phyloP scores from a whole-genome alignment of 2,888 invertebrate species.

The Bembecia ichneumoniformis region DNA sequence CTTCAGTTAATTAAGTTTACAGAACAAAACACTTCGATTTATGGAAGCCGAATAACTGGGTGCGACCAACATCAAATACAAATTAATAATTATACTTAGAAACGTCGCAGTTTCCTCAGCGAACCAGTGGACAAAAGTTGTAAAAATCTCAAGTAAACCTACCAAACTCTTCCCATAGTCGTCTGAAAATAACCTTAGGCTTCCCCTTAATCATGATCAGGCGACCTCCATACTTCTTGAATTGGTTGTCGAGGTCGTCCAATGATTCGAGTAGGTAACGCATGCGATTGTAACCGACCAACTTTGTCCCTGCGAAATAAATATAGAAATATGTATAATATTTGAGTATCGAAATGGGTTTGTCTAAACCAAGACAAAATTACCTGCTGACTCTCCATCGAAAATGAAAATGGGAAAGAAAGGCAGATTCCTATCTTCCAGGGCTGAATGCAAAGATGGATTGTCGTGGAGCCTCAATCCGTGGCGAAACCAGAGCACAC shows the following conservation, averaged over 20 bases:
- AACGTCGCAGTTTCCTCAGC: too few species aligned
- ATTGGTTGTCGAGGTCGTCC: slow-evolving; percentile 74
- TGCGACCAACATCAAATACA: too few species aligned
- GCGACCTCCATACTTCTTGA: slow-evolving; percentile 69
- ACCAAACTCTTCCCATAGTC: slow-evolving; percentile 74
- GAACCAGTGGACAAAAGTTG: too few species aligned
- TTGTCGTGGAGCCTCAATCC: slow-evolving; percentile 80
- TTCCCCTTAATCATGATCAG: slow-evolving; percentile 75
- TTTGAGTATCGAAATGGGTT: background rate
- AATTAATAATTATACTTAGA: too few species aligned
- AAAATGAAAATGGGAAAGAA: slow-evolving; percentile 80
- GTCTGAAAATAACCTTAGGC: slow-evolving; percentile 69
- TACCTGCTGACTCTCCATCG: slow-evolving; percentile 82
- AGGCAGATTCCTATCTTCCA: slow-evolving; percentile 42
- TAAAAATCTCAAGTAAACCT: slow-evolving; percentile 13
- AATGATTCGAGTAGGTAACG: slow-evolving; percentile 78
- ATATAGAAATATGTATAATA: background rate
- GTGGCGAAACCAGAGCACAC: slow-evolving; percentile 79
- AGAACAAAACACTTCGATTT: too few species aligned
- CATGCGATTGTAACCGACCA: slow-evolving; percentile 78
- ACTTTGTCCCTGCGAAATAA: slow-evolving; percentile 66
- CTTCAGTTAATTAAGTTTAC: too few species aligned
- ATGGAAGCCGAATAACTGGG: too few species aligned
- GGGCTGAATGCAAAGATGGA: slow-evolving; percentile 74
- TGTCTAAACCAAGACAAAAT: slow-evolving; percentile 7